phyloP scores from a whole-genome alignment of 2,113 vertebrate species.

The Dolichotis patagonum region DNA sequence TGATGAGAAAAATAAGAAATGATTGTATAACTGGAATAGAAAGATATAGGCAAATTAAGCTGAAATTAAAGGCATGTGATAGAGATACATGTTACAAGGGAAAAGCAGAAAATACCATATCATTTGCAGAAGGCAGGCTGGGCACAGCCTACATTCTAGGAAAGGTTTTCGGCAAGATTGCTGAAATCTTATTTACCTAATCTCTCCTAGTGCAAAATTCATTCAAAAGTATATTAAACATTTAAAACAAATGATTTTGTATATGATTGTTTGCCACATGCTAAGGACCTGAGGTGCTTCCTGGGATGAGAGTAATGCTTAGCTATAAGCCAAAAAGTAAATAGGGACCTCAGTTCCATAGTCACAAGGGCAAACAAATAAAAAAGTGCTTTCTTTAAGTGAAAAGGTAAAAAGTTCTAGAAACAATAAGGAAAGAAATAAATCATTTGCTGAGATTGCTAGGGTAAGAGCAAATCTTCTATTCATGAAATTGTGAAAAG shows the following conservation, averaged over 20 bases:
- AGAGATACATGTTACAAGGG: not conserved
- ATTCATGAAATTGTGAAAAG: not conserved
- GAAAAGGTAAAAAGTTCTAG: not conserved
- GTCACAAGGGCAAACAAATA: not conserved
- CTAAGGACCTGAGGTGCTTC: not conserved
- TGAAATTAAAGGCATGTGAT: not conserved
- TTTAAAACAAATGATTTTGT: not conserved
- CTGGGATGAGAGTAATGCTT: not conserved
- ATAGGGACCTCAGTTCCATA: not conserved
- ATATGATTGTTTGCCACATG: too few relatives aligned
- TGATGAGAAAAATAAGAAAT: slow-evolving; percentile 21
- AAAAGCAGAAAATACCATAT: not conserved
- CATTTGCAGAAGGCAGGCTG: not conserved
- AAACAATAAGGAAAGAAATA: not conserved
- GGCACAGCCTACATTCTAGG: not conserved
- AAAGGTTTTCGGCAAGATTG: not conserved
- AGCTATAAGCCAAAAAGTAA: not conserved
- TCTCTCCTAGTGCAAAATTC: not conserved
- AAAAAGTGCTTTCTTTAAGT: not conserved
- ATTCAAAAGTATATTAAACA: not conserved
- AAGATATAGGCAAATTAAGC: not conserved
- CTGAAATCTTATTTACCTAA: not conserved
- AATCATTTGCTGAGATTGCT: not conserved
- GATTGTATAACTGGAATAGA: not conserved
- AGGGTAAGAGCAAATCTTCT: not conserved